A percentile compares a stretch with the other conserved stretches of the same genome.
phyloP scores from a whole-genome alignment of 2,888 invertebrate genomes.

The Temnothorax rugatulus region DNA sequence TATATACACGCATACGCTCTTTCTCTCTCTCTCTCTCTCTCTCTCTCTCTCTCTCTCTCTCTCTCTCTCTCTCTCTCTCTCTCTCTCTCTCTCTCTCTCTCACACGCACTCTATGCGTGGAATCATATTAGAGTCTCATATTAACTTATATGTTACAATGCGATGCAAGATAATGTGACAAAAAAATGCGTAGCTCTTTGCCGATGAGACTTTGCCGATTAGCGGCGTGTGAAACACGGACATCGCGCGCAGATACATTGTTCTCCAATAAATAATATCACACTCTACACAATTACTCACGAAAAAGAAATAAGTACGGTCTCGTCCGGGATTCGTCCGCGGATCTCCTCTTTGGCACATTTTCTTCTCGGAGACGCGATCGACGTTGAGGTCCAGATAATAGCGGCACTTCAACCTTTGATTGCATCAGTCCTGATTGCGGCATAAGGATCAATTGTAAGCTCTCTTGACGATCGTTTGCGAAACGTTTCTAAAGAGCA shows the following conservation, averaged over 20 bases:
- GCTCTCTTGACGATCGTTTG: neutral
- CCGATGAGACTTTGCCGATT: neutral
- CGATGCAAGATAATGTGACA: neutral
- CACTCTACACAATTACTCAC: slow-evolving; percentile 48
- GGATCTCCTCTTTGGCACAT: slow-evolving; percentile 34
- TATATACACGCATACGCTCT: slow-evolving; percentile 2
- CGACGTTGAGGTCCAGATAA: neutral
- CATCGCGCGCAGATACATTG: slow-evolving; percentile 11
- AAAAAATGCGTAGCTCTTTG: neutral
- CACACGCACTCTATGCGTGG: neutral
- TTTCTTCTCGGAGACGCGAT: slow-evolving; percentile 8
- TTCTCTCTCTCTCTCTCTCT: neutral
- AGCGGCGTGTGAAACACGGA: neutral
- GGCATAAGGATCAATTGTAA: neutral
- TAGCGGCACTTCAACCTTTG: neutral
- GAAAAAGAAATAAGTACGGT: slow-evolving; percentile 38
- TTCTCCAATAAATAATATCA: slow-evolving; percentile 50
- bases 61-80: neutral
- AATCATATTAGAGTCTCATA: neutral
- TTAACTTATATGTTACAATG: slow-evolving; percentile 10
- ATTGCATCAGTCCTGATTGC: too few relatives aligned
- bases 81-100: neutral
- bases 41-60: neutral
- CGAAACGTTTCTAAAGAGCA: neutral
- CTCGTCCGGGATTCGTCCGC: slow-evolving; percentile 15